phyloP scores from a whole-genome alignment of 2,888 invertebrate species.

The Diabrotica balteata region DNA sequence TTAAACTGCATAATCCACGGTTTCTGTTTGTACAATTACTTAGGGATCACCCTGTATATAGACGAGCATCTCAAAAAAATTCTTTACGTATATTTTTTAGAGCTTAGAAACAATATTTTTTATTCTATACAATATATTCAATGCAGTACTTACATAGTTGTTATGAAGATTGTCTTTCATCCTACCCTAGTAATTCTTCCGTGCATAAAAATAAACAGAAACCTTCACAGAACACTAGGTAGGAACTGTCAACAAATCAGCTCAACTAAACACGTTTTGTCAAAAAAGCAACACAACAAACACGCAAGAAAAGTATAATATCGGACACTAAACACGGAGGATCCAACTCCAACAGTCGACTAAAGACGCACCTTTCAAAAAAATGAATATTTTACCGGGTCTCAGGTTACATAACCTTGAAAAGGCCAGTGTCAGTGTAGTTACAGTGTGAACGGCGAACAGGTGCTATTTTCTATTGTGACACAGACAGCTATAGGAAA shows the following conservation, averaged over 20 bases:
- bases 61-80: too few species aligned
- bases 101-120: too few species aligned
- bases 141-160: slow-evolving; percentile 12
- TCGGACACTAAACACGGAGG: neutral
- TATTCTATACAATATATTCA: too few species aligned
- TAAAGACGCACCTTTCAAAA: slow-evolving; percentile 22
- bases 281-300: neutral
- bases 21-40: too few species aligned
- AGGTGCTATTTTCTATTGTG: slow-evolving; percentile 7
- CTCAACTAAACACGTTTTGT: neutral
- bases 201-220: neutral
- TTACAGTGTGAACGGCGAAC: slow-evolving; percentile 1
- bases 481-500: neutral
- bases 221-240: neutral
- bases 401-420: slow-evolving; percentile 28
- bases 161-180: slow-evolving; percentile 22
- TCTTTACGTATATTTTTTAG: too few species aligned
- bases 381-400: slow-evolving; percentile 25
- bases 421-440: slow-evolving; percentile 25
- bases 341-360: slow-evolving; percentile 15
- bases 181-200: neutral
- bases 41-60: too few species aligned
- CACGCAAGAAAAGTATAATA: slow-evolving; percentile 4
- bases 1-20: too few species aligned
- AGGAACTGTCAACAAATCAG: neutral